phyloP scores from a whole-genome alignment of 2,888 invertebrate genomes.

The Drosophila setosimentum region DNA sequence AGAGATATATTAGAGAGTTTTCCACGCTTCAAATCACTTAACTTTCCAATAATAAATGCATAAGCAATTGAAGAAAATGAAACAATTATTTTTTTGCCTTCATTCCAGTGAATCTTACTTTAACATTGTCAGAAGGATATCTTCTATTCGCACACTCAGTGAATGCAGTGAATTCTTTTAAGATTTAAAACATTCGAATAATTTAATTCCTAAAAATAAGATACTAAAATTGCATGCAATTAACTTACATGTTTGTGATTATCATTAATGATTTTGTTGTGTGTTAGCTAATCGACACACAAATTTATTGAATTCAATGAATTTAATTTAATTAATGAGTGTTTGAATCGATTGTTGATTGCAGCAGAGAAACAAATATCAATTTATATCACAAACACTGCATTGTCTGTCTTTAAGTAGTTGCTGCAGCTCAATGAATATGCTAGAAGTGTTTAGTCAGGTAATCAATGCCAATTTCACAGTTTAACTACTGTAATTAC shows the following conservation, averaged over 20 bases:
- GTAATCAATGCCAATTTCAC: conserved; percentile 9
- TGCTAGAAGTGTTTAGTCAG: conserved; percentile 19
- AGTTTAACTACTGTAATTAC: conserved; percentile 4
- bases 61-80: not conserved
- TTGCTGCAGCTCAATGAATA: conserved; percentile 12
- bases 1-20: too few species aligned
- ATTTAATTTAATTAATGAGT: not conserved
- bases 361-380: not conserved
- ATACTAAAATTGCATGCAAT: not conserved
- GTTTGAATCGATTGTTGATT: not conserved
- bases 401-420: conserved; percentile 3
- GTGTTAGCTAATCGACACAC: not conserved
- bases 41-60: not conserved
- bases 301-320: not conserved
- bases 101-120: not conserved
- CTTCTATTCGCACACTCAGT: too few species aligned
- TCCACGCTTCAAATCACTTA: too few species aligned
- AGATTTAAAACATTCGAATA: not conserved
- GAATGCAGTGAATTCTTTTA: too few species aligned
- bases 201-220: not conserved
- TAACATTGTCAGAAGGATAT: too few species aligned
- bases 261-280: not conserved
- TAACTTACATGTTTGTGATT: not conserved
- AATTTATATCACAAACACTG: not conserved
- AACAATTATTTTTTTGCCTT: too few species aligned